Base-by-base conservation (phyloP, 1,140 invertebrate species). In the Helicoverpa armigera region DNA sequence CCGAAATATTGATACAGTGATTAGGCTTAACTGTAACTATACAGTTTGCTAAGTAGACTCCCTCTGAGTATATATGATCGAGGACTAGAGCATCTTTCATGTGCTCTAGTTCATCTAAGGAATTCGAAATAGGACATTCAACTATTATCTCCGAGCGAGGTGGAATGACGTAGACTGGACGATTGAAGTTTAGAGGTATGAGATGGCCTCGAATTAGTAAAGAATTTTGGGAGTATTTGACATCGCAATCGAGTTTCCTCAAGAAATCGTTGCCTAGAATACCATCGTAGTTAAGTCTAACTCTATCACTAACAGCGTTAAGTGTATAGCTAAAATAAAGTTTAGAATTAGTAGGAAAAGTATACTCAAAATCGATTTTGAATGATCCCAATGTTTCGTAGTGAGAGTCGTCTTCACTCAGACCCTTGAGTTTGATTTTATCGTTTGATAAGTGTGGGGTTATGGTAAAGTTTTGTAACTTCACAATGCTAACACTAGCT, bases 11-110 rank as follows among this genome's bases (percentile, higher is more conserved):
- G 16, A 58, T 58, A 58, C 54, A 18, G 16, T 58, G 14, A 9
- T 18, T 58, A 58, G 54, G n/a, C 18, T 58, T 58, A 16, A 58
- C 54, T 58, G 54, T 16, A 58, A 58, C 54, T 4, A 58, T 58
- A 58, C 54, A 58, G 54, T 58, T 58, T 16, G 54, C 54, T 58
- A 58, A 58, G 54, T 58, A 58, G n/a, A 58, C 54, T 58, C 54
- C 54, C 16, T 58, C 54, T n/a, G 54, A n/a, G 16, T 58, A 58
- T 18, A 16, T 58, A 18, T 58, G 54, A 58, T 58, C 54, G 3
- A 58, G 54, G 16, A 58, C 54, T 58, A 58, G 16, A 58, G 14
- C 54, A 16, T 58, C 54, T 58, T 58, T 58, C 14, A 58, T 16
- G 54, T n/a, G 16, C 54, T 16, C n/a, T 18, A 58, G 16, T 14